phyloP scores from a whole-genome alignment of 2,888 invertebrate genomes.

The Fragum sueziense region DNA sequence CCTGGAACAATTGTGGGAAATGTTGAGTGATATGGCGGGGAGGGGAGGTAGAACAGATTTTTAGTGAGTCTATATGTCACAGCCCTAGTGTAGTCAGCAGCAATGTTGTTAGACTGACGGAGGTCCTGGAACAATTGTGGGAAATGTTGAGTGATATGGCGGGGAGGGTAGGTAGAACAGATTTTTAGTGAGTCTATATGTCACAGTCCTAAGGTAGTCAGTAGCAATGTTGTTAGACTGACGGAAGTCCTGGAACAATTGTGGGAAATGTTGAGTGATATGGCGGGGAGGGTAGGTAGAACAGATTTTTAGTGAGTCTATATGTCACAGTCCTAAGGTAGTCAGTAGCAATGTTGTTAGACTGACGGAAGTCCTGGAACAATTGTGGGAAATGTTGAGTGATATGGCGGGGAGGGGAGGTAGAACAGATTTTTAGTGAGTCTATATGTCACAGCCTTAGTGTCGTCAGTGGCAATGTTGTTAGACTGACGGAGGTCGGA shows the following conservation, averaged over 20 bases:
- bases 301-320: too few species aligned
- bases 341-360: too few species aligned
- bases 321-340: too few species aligned
- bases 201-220: conserved; percentile 71
- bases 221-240: conserved; percentile 66
- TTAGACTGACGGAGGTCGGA: conserved; percentile 73
- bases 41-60: conserved; percentile 73
- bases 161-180: conserved; percentile 72
- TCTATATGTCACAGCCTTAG: too few species aligned
- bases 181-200: conserved; percentile 71
- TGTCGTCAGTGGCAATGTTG: conserved; percentile 68
- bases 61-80: conserved; percentile 71
- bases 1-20: conserved; percentile 79
- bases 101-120: conserved; percentile 67
- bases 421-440: too few species aligned
- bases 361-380: conserved; percentile 75
- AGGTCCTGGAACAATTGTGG: conserved; percentile 79
- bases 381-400: conserved; percentile 77
- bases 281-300: conserved; percentile 74
- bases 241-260: conserved; percentile 77
- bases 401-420: conserved; percentile 76
- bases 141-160: conserved; percentile 74
- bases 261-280: conserved; percentile 76
- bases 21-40: conserved; percentile 74
- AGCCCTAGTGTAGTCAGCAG: conserved; percentile 70